Evolutionary conservation across 2,113 vertebrate genomes (phyloP).

Genomic region (Sardina pilchardus): DNA sequence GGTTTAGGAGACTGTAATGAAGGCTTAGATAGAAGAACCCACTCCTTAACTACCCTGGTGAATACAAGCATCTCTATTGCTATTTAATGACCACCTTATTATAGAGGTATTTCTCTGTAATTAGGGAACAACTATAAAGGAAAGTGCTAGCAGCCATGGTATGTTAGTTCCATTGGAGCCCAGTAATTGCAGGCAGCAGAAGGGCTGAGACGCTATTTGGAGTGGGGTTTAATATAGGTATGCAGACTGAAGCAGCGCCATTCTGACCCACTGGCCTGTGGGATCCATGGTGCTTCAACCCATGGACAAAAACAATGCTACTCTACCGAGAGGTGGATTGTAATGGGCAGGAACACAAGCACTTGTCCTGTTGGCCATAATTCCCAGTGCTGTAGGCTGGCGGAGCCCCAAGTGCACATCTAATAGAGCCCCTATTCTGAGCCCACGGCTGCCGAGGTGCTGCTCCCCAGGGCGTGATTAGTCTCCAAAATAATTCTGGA

Average conservation of each 20-base stretch:
- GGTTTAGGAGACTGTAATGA: background rate
- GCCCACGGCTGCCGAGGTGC: slow-evolving; percentile 22
- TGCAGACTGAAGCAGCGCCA: background rate
- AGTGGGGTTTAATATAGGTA: slow-evolving; percentile 3
- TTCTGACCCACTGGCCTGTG: background rate
- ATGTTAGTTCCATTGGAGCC: background rate
- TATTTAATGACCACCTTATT: background rate
- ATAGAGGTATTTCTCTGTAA: background rate
- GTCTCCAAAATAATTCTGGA: slow-evolving; percentile 50
- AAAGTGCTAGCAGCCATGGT: background rate
- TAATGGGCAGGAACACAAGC: slow-evolving; percentile 18
- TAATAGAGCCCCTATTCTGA: slow-evolving; percentile 42
- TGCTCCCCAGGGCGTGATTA: slow-evolving; percentile 42
- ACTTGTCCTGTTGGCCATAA: slow-evolving; percentile 30
- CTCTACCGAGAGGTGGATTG: background rate
- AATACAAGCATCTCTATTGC: background rate
- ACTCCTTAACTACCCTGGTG: background rate
- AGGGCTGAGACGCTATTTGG: background rate
- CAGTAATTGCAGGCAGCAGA: slow-evolving; percentile 12
- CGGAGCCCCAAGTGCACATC: slow-evolving; percentile 29
- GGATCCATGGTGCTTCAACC: background rate
- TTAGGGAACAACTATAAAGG: slow-evolving; percentile 5
- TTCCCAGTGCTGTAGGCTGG: slow-evolving; percentile 27
- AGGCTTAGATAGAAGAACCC: background rate
- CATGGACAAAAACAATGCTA: slow-evolving; percentile 6